Conservation (phyloP, 53 echinoderm and acorn worm species). For the Holothuria scabra region DNA sequence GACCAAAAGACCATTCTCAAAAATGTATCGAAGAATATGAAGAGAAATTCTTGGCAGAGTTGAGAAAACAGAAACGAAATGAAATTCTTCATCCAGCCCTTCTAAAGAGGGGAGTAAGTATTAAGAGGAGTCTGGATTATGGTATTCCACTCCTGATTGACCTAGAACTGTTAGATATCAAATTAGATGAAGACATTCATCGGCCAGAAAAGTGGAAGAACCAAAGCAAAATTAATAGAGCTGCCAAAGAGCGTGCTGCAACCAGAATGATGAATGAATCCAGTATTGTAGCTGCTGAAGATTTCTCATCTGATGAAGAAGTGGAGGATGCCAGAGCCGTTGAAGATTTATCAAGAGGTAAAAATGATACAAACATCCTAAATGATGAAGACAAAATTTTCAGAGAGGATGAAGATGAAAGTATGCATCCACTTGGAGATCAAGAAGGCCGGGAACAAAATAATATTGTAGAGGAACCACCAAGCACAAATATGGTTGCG, state of each 20-base stretch:
- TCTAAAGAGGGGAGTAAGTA: slow-evolving; percentile 47
- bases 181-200: background rate
- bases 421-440: too few species aligned
- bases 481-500: too few species aligned
- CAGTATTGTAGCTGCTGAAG: background rate
- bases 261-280: background rate
- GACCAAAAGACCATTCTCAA: slow-evolving; percentile 22
- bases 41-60: slow-evolving; percentile 45
- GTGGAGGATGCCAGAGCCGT: too few species aligned
- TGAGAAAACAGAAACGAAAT: slow-evolving; percentile 29
- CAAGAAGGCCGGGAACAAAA: too few species aligned
- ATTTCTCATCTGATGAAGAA: background rate
- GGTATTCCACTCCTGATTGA: slow-evolving; percentile 23
- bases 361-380: too few species aligned
- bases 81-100: slow-evolving; percentile 74
- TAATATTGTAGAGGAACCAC: too few species aligned
- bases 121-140: slow-evolving; percentile 42
- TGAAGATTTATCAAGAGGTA: too few species aligned
- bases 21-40: slow-evolving; percentile 53
- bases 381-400: too few species aligned
- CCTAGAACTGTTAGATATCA: slow-evolving; percentile 19
- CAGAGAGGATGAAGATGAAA: too few species aligned
- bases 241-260: background rate
- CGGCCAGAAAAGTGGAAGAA: background rate
- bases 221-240: background rate